phyloP scores from a whole-genome alignment of 2,797 vertebrate genomes.

The Trachops cirrhosus region DNA sequence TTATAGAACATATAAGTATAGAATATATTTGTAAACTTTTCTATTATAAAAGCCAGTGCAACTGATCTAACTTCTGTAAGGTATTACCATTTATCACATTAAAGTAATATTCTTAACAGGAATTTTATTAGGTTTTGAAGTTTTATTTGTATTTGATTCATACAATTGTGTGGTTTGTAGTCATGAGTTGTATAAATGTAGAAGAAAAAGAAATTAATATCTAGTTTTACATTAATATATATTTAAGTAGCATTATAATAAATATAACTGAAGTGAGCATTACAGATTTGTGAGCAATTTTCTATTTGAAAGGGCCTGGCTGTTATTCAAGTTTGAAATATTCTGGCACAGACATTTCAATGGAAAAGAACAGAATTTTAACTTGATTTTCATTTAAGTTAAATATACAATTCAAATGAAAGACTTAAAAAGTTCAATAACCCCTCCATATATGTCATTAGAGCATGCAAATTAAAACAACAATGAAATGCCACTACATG shows the following conservation, averaged over 20 bases:
- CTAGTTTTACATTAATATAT: not conserved
- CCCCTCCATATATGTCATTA: not conserved
- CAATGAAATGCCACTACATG: not conserved
- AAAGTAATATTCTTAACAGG: constrained; percentile 27
- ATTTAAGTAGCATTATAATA: not conserved
- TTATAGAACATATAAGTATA: not conserved
- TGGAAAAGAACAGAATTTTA: constrained; percentile 44
- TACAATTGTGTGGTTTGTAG: not conserved
- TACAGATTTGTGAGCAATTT: not conserved
- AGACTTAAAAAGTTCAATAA: not conserved
- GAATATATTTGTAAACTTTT: not conserved
- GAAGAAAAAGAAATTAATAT: not conserved
- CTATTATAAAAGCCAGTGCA: not conserved
- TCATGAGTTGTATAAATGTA: not conserved
- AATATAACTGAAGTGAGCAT: not conserved
- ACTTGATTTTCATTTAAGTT: constrained; percentile 16
- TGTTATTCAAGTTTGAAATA: constrained; percentile 9
- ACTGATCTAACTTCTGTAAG: not conserved
- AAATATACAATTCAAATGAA: constrained; percentile 9
- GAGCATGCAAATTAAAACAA: not conserved
- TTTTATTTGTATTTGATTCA: constrained; percentile 34
- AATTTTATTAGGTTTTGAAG: not conserved
- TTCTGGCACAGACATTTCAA: not conserved
- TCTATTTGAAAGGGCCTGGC: not conserved
- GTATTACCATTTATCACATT: not conserved